These are phyloP conservation scores for Rhincodon typus DNA, from an alignment of 2,797 vertebrate genomes.

Conservation along the genomic window DNA sequence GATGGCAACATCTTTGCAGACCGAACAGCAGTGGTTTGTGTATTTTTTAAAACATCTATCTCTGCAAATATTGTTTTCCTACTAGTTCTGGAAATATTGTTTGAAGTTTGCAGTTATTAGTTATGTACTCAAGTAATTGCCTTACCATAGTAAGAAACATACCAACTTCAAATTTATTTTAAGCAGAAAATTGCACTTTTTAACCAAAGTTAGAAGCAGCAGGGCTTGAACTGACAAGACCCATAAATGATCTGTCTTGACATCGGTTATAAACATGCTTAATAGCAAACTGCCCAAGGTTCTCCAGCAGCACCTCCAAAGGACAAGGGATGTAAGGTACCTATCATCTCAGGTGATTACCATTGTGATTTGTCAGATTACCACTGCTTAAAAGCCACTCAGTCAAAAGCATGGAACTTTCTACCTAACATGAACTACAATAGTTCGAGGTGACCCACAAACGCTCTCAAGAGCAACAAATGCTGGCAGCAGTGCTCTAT, in stretches of 20 bases:
- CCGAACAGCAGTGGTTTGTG: neutral
- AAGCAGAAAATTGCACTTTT: neutral
- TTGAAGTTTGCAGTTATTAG: neutral
- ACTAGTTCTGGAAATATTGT: neutral
- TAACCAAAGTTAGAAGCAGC: neutral
- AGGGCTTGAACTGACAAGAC: neutral
- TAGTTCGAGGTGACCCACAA: neutral
- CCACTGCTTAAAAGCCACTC: no score
- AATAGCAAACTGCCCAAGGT: no score
- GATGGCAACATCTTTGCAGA: neutral
- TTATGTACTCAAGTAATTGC: neutral
- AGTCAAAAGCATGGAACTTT: neutral
- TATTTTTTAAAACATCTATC: neutral
- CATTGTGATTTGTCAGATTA: no score
- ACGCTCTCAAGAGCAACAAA: neutral
- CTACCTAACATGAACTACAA: neutral
- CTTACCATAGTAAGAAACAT: neutral
- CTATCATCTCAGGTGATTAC: no score
- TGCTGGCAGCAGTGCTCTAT: neutral
- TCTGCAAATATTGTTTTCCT: neutral
- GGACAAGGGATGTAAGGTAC: no score
- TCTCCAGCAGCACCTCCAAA: no score
- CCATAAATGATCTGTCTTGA: neutral
- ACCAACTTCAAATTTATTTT: neutral
- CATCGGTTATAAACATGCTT: neutral